Evolutionary conservation across 1,140 invertebrate species (phyloP), one percentile per base, ranked within the genome.

Genomic region (Ceratina calcarata): DNA sequence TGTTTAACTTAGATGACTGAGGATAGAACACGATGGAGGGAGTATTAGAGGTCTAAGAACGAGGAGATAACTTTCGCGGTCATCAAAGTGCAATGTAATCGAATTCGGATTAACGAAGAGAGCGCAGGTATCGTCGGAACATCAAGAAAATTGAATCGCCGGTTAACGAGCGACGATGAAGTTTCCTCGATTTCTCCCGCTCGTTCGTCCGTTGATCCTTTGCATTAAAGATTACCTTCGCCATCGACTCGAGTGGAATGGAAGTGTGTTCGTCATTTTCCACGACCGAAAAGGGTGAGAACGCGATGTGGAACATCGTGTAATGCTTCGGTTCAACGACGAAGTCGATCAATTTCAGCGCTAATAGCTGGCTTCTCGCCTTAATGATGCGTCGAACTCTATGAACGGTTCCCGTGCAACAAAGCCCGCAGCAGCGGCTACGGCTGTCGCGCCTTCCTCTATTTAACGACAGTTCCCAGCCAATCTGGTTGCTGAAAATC

Each of bases 111-210:
- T 69, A 69, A 69, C 66, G 66, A 16, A 18, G 49, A 57, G 55
- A n/a, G 55, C n/a, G 55, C n/a, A n/a, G 16, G 66, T n/a, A 68
- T 27, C 51, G 67, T 24, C 20, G 65, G 16, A 18, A 53, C 18
- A 70, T 70, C 67, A n/a, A 32, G 67, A 70, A 70, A 70, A 70
- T 70, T 70, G 67, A 70, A 70, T 70, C 53, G 67, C 32, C 67
- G 24, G 27, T 70, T 70, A 70, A 70, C 67, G 67, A 70, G 67
- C 67, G 18, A 12, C 7, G 16, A 49, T 51, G 55, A 70, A 70
- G 67, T 70, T 68, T 27, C 66, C 45, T 68, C 66, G 66, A 68
- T 68, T 68, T n/a, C 37, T 67, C 49, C 65, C 45, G n/a, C 15
- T 68, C 66, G 10, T 45, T 45, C 37, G 37, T 57, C 67, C 18